These are phyloP conservation scores for Tetramorium alpestre DNA, from an alignment of 1,140 invertebrate genomes.

Conservation along the genomic window DNA sequence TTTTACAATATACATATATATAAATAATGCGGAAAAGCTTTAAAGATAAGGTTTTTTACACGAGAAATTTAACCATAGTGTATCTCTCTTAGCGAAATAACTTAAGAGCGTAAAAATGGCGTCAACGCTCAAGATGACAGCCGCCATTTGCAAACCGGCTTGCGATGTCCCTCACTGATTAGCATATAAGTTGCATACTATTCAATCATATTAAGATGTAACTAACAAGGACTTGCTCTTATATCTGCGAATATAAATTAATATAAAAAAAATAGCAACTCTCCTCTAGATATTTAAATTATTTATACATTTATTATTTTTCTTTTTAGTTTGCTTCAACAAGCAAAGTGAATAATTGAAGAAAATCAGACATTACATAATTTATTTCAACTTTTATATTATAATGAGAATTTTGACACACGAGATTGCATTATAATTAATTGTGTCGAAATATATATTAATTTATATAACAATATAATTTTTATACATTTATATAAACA, in stretches of 20 bases:
- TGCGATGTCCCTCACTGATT: slow-evolving; percentile 53
- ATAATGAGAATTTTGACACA: background rate
- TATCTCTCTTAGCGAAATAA: slow-evolving; percentile 15
- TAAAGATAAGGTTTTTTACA: background rate
- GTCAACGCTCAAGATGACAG: slow-evolving; percentile 49
- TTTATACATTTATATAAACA: background rate
- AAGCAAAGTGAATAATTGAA: background rate
- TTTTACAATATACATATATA: background rate
- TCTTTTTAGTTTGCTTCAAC: background rate
- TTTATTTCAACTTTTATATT: slow-evolving; percentile 1
- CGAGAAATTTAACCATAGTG: background rate
- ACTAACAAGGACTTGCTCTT: background rate
- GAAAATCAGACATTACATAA: background rate
- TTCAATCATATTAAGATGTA: slow-evolving; percentile 19
- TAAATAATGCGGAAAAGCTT: background rate
- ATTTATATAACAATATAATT: background rate
- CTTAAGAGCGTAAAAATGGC: slow-evolving; percentile 73
- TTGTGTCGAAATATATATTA: background rate
- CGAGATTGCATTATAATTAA: background rate
- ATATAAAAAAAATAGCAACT: background rate
- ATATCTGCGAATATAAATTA: background rate
- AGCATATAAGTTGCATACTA: slow-evolving; percentile 65
- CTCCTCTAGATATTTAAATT: background rate
- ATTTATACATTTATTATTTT: background rate
- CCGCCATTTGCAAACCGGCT: slow-evolving; percentile 75